Evolutionary conservation across 1,140 invertebrate species (phyloP).

Genomic region (Laodelphax striatellus): DNA sequence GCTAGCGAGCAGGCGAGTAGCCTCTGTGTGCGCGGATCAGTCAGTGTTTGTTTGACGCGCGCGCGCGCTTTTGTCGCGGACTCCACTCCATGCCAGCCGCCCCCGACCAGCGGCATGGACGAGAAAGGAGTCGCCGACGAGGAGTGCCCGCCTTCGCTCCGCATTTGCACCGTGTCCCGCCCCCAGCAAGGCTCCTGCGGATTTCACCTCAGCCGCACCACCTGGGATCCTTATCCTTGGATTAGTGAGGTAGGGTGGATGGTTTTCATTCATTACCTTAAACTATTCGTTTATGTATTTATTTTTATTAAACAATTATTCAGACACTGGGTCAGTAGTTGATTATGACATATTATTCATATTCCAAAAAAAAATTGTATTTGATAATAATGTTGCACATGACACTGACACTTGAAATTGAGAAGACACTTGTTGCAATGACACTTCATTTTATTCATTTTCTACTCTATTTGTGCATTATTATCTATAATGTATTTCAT

Average conservation of each 20-base stretch:
- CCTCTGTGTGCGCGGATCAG: conserved; percentile 1
- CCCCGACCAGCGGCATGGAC: background rate
- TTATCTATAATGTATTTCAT: too few relatives aligned
- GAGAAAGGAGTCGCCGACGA: conserved; percentile 1
- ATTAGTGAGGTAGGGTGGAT: conserved; percentile 28
- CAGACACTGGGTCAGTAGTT: too few relatives aligned
- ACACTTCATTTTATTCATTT: too few relatives aligned
- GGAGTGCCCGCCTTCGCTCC: conserved; percentile 16
- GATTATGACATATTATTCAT: too few relatives aligned
- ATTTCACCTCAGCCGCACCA: conserved; percentile 49
- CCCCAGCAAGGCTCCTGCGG: conserved; percentile 32
- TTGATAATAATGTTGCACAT: too few relatives aligned
- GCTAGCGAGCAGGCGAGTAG: background rate
- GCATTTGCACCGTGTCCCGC: conserved; percentile 18
- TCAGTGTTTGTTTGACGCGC: conserved; percentile 1
- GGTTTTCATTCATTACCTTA: too few relatives aligned
- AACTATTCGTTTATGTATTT: too few relatives aligned
- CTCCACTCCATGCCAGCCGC: background rate
- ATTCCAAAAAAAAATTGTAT: too few relatives aligned
- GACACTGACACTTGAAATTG: too few relatives aligned
- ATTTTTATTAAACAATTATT: too few relatives aligned
- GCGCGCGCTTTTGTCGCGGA: background rate
- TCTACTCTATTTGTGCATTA: too few relatives aligned
- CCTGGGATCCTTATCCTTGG: conserved; percentile 62
- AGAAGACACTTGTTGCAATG: too few relatives aligned